A percentile compares a stretch with the other conserved stretches of the same genome.
Evolutionary conservation across 1,140 invertebrate genomes (phyloP).

Genomic region (Drosophila mojavensis): DNA sequence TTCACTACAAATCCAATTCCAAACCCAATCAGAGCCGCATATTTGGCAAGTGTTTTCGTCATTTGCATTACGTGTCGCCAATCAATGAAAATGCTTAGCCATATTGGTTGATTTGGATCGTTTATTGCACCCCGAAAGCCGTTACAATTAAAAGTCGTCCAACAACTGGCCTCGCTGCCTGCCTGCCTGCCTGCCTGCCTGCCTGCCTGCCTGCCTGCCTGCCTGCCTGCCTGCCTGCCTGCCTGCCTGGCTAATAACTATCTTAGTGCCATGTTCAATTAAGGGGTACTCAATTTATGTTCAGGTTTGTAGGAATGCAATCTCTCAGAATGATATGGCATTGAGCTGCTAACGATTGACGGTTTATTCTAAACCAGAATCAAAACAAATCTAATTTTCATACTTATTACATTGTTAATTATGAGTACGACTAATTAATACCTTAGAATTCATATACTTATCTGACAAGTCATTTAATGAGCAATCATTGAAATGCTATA

Average conservation of each 20-base stretch:
- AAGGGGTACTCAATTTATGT: conserved; percentile 30
- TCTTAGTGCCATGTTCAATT: conserved; percentile 42
- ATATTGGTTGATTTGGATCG: conserved; percentile 5
- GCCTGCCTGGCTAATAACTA: conserved; percentile 28
- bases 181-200: not conserved
- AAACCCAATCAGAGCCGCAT: conserved; percentile 1
- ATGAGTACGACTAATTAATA: not conserved
- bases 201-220: not conserved
- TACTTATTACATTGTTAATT: not conserved
- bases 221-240: not conserved
- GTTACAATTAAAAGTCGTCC: conserved; percentile 20
- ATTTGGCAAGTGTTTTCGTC: conserved; percentile 32
- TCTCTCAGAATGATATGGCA: conserved; percentile 15
- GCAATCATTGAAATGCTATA: too few relatives aligned
- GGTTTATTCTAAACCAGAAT: not conserved
- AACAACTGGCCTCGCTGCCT: conserved; percentile 15
- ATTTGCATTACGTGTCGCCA: conserved; percentile 27
- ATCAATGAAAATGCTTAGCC: conserved; percentile 26
- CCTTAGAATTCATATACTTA: not conserved
- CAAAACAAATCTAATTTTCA: not conserved
- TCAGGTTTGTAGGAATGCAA: conserved; percentile 43
- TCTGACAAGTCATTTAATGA: not conserved
- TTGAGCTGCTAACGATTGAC: conserved; percentile 2
- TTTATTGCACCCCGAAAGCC: conserved; percentile 6
- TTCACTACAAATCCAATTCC: not conserved